Percentiles rank a stretch among this genome's conserved stretches.
Conservation (phyloP, 1,140 invertebrate genomes). For the Caerostris extrusa region DNA sequence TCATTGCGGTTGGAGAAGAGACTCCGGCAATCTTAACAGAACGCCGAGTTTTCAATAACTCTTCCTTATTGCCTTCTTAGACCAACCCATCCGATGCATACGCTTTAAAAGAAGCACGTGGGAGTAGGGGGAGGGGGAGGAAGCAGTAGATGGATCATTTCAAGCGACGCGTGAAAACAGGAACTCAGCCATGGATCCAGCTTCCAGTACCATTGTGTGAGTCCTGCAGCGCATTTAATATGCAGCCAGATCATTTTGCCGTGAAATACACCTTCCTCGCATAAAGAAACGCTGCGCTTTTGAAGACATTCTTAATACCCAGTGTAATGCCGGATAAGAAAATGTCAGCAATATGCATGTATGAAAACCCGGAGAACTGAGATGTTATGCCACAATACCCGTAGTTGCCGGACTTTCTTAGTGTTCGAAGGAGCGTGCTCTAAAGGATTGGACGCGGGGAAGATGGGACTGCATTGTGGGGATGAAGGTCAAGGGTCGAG, state of each 20-base stretch:
- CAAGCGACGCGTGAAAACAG: conserved; percentile 54
- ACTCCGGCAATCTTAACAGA: background rate
- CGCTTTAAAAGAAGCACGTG: background rate
- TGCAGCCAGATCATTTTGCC: conserved; percentile 56
- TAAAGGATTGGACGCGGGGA: conserved; percentile 49
- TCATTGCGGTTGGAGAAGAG: background rate
- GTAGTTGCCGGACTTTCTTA: background rate
- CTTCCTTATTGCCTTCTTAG: conserved; percentile 20
- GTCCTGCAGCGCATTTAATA: conserved; percentile 63
- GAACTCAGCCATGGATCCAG: background rate
- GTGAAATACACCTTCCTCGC: conserved; percentile 57
- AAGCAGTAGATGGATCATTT: background rate
- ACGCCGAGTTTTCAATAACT: conserved; percentile 36
- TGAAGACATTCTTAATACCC: conserved; percentile 53
- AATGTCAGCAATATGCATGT: conserved; percentile 64
- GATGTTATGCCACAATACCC: conserved; percentile 61
- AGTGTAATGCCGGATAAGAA: conserved; percentile 59
- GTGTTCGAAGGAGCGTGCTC: conserved; percentile 16
- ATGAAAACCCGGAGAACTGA: conserved; percentile 7
- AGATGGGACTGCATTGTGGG: background rate
- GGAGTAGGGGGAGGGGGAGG: background rate
- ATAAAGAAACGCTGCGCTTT: conserved; percentile 63
- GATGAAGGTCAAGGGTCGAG: conserved; percentile 51
- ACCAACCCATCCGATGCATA: background rate
- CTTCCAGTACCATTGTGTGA: background rate